Evolutionary conservation across 2,797 vertebrate genomes (phyloP).

Genomic region (Rhynchonycteris naso): DNA sequence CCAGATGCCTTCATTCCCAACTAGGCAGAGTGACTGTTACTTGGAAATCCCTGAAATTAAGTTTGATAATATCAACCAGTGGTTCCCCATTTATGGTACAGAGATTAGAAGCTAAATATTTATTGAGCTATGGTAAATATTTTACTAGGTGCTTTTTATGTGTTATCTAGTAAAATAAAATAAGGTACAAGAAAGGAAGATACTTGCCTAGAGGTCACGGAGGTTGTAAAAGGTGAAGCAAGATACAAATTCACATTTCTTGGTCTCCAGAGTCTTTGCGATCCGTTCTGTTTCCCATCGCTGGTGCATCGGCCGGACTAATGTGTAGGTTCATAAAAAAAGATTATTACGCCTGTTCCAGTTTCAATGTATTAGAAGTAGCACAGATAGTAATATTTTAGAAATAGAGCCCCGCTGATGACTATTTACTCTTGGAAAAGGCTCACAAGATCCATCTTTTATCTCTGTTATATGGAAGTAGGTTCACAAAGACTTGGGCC

Average conservation of each 20-base stretch:
- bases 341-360: background rate
- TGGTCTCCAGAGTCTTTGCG: background rate
- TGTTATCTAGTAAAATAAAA: background rate
- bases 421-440: constrained; percentile 15
- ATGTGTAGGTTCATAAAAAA: background rate
- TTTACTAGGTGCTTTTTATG: constrained; percentile 29
- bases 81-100: background rate
- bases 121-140: background rate
- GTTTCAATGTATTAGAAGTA: constrained; percentile 3
- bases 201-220: background rate
- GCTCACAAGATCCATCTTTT: background rate
- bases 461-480: background rate
- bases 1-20: background rate
- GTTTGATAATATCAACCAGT: background rate
- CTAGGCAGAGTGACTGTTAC: background rate
- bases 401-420: background rate
- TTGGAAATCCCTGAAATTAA: background rate
- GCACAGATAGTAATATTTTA: background rate
- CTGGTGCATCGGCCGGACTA: background rate
- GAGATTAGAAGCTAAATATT: background rate
- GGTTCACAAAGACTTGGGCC: background rate
- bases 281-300: background rate
- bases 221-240: background rate
- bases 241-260: background rate
- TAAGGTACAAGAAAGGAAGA: background rate